Percentiles rank a stretch among this genome's conserved stretches.
Conservation (phyloP, 2,797 vertebrate species). For the Eospalax fontanierii region DNA sequence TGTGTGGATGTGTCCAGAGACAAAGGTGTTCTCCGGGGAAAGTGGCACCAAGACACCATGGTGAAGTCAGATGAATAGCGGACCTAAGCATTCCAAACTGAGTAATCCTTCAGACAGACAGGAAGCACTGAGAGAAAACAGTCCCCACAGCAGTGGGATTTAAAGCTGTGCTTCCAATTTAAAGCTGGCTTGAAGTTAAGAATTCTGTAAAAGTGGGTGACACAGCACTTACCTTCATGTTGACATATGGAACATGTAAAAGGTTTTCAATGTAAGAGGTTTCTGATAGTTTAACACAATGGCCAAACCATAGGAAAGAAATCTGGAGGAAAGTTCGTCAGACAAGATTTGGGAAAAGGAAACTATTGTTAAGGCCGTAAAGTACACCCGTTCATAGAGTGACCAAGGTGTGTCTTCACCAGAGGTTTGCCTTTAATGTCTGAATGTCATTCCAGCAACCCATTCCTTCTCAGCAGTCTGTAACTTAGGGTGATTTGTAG, state of each 20-base stretch:
- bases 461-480: slow-evolving; percentile 66
- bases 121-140: slow-evolving; percentile 29
- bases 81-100: slow-evolving; percentile 15
- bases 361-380: slow-evolving; percentile 74
- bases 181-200: slow-evolving; percentile 65
- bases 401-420: slow-evolving; percentile 69
- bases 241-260: slow-evolving; percentile 77
- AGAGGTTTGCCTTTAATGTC: slow-evolving; percentile 85
- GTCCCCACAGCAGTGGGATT: slow-evolving; percentile 35
- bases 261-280: slow-evolving; percentile 74
- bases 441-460: slow-evolving; percentile 67
- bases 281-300: slow-evolving; percentile 65
- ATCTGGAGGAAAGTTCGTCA: slow-evolving; percentile 11
- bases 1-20: neutral
- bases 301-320: slow-evolving; percentile 62
- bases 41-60: neutral
- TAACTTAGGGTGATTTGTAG: slow-evolving; percentile 87
- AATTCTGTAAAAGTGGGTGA: slow-evolving; percentile 62
- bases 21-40: neutral
- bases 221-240: slow-evolving; percentile 58
- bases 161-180: slow-evolving; percentile 71
- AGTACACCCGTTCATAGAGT: slow-evolving; percentile 73
- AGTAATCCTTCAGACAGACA: slow-evolving; percentile 29
- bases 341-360: slow-evolving; percentile 67
- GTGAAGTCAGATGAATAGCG: slow-evolving; percentile 51